phyloP scores from a whole-genome alignment of 1,140 invertebrate species.

The Diorhabda elongata region DNA sequence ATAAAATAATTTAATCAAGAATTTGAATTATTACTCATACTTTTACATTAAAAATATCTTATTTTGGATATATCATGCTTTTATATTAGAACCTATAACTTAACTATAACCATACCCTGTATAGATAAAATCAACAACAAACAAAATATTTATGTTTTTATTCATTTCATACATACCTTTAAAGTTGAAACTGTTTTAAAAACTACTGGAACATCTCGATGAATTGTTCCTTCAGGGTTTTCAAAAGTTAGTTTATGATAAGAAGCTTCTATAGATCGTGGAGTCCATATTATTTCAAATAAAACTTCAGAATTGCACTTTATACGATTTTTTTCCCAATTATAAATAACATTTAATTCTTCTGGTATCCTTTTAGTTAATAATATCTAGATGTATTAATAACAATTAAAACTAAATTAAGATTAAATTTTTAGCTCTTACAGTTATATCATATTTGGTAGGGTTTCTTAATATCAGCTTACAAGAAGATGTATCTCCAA shows the following conservation, averaged over 20 bases:
- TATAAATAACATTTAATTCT: slow-evolving; percentile 55
- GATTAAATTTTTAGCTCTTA: slow-evolving; percentile 32
- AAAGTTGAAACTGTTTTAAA: slow-evolving; percentile 47
- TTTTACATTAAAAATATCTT: no score
- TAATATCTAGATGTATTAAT: slow-evolving; percentile 51
- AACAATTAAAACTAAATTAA: slow-evolving; percentile 13
- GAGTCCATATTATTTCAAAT: slow-evolving; percentile 60
- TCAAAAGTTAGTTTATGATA: slow-evolving; percentile 60
- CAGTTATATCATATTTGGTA: slow-evolving; percentile 52
- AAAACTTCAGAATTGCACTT: slow-evolving; percentile 47
- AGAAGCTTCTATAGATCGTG: slow-evolving; percentile 53
- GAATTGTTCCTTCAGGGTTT: slow-evolving; percentile 56
- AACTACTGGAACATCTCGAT: slow-evolving; percentile 63
- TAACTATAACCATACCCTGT: not conserved
- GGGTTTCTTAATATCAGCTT: slow-evolving; percentile 58
- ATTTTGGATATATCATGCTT: no score
- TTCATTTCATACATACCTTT: slow-evolving; percentile 27
- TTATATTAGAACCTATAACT: not conserved
- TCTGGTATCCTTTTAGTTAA: slow-evolving; percentile 55
- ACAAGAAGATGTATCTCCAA: slow-evolving; percentile 52
- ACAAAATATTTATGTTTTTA: not conserved
- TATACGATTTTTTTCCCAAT: slow-evolving; percentile 50
- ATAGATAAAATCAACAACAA: not conserved
- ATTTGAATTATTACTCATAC: no score
- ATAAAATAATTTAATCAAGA: no score